Percentiles rank a stretch among this genome's conserved stretches.
Conservation (phyloP, 2,888 invertebrate species). For the Nephrotoma appendiculata region DNA sequence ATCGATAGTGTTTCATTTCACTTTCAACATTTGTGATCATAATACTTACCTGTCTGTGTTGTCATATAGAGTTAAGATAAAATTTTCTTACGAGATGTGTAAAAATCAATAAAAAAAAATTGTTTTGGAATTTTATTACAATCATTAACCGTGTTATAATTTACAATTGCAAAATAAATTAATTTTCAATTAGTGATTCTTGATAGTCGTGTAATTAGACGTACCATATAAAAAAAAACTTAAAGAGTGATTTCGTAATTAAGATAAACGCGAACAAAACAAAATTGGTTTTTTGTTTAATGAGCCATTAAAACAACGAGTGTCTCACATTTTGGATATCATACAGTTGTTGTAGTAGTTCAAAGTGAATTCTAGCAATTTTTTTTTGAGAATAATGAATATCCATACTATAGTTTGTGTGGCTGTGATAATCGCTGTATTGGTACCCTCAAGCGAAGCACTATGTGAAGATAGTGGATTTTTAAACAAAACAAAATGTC, state of each 20-base stretch:
- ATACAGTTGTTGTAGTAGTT: background rate
- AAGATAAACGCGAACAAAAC: background rate
- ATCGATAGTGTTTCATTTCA: background rate
- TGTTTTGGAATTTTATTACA: background rate
- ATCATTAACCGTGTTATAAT: background rate
- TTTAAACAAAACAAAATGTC: background rate
- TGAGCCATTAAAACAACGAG: no score
- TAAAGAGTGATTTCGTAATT: background rate
- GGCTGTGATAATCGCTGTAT: background rate
- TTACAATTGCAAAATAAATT: background rate
- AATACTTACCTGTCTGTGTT: no score
- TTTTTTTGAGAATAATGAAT: background rate
- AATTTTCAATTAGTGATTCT: background rate
- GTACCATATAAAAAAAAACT: background rate
- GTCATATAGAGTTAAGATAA: no score
- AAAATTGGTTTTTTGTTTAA: background rate
- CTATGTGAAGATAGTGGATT: background rate
- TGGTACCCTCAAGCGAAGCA: background rate
- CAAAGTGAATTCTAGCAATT: background rate
- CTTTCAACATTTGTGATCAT: background rate
- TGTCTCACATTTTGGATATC: background rate
- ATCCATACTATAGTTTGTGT: background rate
- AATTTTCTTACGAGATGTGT: no score
- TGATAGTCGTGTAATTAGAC: background rate
- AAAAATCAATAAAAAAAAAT: background rate